These are phyloP conservation scores for Leucophenga varia DNA, from an alignment of 1,140 invertebrate species.

Conservation along the genomic window DNA sequence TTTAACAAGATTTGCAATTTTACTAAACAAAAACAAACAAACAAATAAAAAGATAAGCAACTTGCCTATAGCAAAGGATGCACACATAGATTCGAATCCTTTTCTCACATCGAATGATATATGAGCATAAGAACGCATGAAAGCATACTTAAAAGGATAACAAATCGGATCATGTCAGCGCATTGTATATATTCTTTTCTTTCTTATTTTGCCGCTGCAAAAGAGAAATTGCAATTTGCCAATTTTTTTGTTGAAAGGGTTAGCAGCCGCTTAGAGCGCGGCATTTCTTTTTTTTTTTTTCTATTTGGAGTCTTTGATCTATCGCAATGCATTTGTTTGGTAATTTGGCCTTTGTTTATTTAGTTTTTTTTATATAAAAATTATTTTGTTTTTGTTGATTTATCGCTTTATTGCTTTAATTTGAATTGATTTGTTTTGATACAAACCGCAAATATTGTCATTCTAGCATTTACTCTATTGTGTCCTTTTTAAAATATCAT, in stretches of 20 bases:
- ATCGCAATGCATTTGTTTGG: conserved; percentile 1
- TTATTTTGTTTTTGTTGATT: too few species aligned
- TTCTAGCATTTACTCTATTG: too few species aligned
- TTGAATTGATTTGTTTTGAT: conserved; percentile 1
- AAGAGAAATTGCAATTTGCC: not conserved
- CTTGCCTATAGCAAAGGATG: too few species aligned
- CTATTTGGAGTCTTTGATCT: too few species aligned
- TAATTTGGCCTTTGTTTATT: not conserved
- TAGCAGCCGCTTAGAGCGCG: too few species aligned
- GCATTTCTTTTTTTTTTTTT: too few species aligned
- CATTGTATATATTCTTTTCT: not conserved
- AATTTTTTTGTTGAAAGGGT: not conserved
- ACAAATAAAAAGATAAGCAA: too few species aligned
- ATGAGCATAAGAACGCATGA: not conserved
- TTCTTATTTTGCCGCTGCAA: not conserved
- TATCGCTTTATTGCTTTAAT: not conserved
- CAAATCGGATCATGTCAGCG: conserved; percentile 3
- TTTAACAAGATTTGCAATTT: not conserved
- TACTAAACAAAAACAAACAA: too few species aligned
- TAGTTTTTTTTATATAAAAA: too few species aligned
- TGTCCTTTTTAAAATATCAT: too few species aligned
- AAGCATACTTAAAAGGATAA: not conserved
- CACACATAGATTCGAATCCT: too few species aligned
- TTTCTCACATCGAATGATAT: too few species aligned
- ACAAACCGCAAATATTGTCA: conserved; percentile 1